Percentiles rank a stretch among this genome's conserved stretches.
Evolutionary conservation across 1,140 invertebrate species (phyloP).

Genomic region (roundworm (Caenorhabditis elegans)): WBcel235 BX284606.5:4257001-4257500

Average conservation of each 20-base stretch:
- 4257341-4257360: neutral
- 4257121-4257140: neutral
- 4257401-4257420: no score
- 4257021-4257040: neutral
- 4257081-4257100: neutral
- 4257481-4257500: no score
- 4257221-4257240: neutral
- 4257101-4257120: neutral
- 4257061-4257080: slow-evolving; percentile 4
- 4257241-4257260: slow-evolving; percentile 29
- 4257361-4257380: neutral
- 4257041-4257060: neutral
- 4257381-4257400: slow-evolving; percentile 13
- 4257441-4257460: no score
- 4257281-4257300: neutral
- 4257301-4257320: slow-evolving; percentile 5
- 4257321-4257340: neutral
- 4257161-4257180: slow-evolving; percentile 1
- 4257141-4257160: neutral
- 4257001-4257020: no score
- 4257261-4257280: slow-evolving; percentile 28
- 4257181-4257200: neutral
- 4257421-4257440: no score
- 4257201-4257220: no score
- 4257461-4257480: no score